phyloP scores from a whole-genome alignment of 53 echinoderm and acorn worm genomes.

The Holothuria leucospilota region DNA sequence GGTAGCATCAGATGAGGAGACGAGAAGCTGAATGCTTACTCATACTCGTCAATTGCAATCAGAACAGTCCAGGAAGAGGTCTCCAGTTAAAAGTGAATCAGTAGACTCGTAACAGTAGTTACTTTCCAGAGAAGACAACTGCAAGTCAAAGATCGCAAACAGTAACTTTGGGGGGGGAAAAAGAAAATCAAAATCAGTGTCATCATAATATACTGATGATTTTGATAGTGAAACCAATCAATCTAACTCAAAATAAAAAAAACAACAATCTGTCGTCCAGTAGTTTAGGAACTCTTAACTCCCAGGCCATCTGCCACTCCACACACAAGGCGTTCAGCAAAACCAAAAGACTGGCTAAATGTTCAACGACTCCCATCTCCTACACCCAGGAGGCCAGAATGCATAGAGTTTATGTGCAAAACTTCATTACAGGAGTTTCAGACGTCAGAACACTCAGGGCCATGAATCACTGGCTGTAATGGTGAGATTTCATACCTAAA shows the following conservation, averaged over 20 bases:
- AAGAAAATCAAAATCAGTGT: not conserved
- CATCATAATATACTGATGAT: constrained; percentile 23
- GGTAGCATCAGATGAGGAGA: constrained; percentile 14
- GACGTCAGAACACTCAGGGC: not conserved
- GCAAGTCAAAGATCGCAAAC: not conserved
- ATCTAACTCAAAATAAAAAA: not conserved
- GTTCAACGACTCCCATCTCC: not conserved
- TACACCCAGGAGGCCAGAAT: not conserved
- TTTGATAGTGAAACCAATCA: constrained; percentile 11
- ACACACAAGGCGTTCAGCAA: no score
- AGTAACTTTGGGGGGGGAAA: no score
- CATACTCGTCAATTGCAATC: constrained; percentile 14
- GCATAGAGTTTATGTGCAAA: not conserved
- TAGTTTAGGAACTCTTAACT: constrained; percentile 16
- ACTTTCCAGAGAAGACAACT: not conserved
- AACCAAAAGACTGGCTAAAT: no score
- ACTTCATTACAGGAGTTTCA: constrained; percentile 27
- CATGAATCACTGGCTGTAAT: constrained; percentile 28
- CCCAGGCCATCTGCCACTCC: not conserved
- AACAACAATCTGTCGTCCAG: not conserved
- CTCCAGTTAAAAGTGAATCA: not conserved
- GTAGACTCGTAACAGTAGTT: not conserved
- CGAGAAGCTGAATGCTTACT: not conserved
- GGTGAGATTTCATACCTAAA: constrained; percentile 17
- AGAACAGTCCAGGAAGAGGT: not conserved